Base-by-base conservation (phyloP, 2,113 vertebrate genomes). In the Labeo catla region DNA sequence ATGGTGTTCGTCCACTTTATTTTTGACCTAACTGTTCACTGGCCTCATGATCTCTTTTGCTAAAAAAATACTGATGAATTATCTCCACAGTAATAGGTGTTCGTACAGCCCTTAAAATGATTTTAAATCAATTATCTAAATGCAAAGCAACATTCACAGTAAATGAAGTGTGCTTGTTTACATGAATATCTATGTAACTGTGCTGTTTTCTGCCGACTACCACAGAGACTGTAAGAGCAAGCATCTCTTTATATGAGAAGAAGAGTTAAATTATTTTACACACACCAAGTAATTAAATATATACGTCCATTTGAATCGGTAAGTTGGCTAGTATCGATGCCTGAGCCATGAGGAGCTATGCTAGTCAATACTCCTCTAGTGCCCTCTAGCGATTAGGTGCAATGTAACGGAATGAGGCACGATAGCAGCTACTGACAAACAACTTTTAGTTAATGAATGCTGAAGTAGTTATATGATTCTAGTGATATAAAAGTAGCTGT, bases 351-450 rank as follows among this genome's bases (percentile, higher is more conserved):
- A 74, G 43, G 21, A 47, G 9, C 5, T n/a, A 6, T 23, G 34
- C 28, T 36, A 11, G 39, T 43, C 68, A 45, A 65, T 68, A 59
- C 16, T 50, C 54, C 61, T 77, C 10, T 94, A 92, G 90, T 93
- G 92, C 93, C 92, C 92, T 93, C 94, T 94, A 92, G 92, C 93
- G 94, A 16, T 76, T 50, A 68, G 85, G 43, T 50, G 54, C 16
- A n/a, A 11, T 66, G 11, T 52, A 68, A 82, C 77, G 61, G 19
- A 45, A 45, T 4, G 13, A 23, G 16, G 19, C 36, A 10, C 36
- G 16, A 45, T 21, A 4, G 68, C 19, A 11, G 19, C 6, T 16
- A 57, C 8, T 7, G 36, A 63, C 77, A 9, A 39, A 4, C 45
- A 11, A 65, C 36, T n/a, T 76, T 54, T 21, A 21, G 10, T 72